phyloP scores from a whole-genome alignment of 2,113 vertebrate species.

The Laticauda colubrina region DNA sequence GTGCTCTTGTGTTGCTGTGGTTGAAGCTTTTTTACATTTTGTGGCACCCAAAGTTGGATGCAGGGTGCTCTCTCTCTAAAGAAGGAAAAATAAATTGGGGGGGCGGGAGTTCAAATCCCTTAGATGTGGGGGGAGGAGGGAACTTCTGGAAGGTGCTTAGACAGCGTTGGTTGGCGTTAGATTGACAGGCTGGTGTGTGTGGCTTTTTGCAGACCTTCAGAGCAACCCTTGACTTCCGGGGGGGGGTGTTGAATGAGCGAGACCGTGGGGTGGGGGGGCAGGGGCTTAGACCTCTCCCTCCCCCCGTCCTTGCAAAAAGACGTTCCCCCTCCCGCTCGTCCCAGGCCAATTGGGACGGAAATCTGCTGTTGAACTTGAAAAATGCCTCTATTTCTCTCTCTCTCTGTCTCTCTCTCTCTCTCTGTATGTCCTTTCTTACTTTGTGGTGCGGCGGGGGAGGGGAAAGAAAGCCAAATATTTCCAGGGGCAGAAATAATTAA shows the following conservation, averaged over 20 bases:
- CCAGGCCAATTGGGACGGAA: neutral
- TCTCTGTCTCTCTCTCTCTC: neutral
- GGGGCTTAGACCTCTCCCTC: neutral
- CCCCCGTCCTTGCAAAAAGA: neutral
- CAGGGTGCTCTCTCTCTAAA: neutral
- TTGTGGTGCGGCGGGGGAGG: neutral
- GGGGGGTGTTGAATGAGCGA: neutral
- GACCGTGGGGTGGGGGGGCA: neutral
- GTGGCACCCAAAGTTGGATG: too few relatives aligned
- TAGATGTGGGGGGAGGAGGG: rapidly evolving
- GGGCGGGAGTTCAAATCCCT: neutral
- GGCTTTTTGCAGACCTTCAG: neutral
- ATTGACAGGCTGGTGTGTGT: neutral
- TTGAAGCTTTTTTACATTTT: too few relatives aligned
- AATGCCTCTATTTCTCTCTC: neutral
- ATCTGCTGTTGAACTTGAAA: neutral
- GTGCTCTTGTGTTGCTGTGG: too few relatives aligned
- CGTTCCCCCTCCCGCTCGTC: neutral
- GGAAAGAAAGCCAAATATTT: neutral
- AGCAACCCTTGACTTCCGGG: neutral
- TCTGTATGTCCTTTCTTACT: neutral
- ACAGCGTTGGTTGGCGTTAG: neutral
- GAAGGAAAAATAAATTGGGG: neutral
- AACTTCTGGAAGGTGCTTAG: neutral
- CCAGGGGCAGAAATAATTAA: neutral